Evolutionary conservation across 2,113 vertebrate genomes (phyloP).

Genomic region (Takifugu flavidus): DNA sequence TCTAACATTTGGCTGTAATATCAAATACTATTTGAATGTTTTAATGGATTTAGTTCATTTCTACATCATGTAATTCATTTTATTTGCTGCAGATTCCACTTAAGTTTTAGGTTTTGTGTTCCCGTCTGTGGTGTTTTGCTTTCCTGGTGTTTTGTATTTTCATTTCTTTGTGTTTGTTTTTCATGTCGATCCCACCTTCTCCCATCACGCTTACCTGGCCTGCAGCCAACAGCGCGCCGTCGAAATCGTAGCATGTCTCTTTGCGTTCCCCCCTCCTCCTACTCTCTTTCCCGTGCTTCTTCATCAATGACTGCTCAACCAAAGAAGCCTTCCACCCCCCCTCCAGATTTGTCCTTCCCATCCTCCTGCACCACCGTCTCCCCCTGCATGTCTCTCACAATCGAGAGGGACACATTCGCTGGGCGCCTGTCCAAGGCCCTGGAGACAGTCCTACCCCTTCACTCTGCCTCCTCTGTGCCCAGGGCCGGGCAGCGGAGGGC

Average conservation of each 20-base stretch:
- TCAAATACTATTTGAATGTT: neutral
- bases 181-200: constrained; percentile 35
- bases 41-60: neutral
- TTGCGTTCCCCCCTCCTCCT: constrained; percentile 88
- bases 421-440: constrained; percentile 95
- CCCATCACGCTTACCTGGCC: constrained; percentile 31
- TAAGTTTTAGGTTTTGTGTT: neutral
- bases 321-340: constrained; percentile 83
- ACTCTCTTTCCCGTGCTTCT: constrained; percentile 80
- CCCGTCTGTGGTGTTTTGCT: constrained; percentile 7
- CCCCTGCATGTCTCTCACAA: constrained; percentile 67
- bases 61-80: neutral
- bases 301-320: constrained; percentile 60
- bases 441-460: constrained; percentile 94
- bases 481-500: constrained; percentile 85
- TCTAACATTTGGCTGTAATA: neutral
- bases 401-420: constrained; percentile 89
- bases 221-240: constrained; percentile 69
- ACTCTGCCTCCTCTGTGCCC: constrained; percentile 77
- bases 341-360: constrained; percentile 80
- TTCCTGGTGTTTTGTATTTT: constrained; percentile 9
- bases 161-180: constrained; percentile 48
- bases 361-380: constrained; percentile 77
- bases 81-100: constrained; percentile 1
- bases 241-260: constrained; percentile 98